Percentiles rank a stretch among this genome's conserved stretches.
Evolutionary conservation across 64 coral and sea anemone species (phyloP).

Genomic region (Exaiptasia diaphana): DNA sequence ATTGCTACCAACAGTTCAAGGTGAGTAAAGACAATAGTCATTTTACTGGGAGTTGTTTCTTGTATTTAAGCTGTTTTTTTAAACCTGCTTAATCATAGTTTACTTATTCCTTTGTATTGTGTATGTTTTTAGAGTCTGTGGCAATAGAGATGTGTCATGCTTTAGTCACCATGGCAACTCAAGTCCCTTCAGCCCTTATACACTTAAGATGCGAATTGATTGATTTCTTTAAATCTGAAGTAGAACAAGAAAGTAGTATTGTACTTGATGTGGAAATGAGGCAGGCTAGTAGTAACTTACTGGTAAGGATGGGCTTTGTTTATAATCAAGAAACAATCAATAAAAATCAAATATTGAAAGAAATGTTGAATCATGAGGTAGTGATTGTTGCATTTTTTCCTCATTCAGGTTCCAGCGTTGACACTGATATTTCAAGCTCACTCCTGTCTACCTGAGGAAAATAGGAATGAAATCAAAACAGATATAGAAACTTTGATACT

Average conservation of each 20-base stretch:
- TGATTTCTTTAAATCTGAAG: neutral
- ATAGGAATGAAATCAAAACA: neutral
- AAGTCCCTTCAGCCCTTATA: constrained; percentile 56
- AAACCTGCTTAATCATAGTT: neutral
- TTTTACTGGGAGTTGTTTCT: no score
- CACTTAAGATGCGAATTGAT: neutral
- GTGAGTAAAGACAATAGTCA: constrained; percentile 21
- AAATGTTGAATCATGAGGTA: no score
- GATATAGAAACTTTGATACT: constrained; percentile 62
- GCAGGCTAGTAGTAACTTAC: neutral
- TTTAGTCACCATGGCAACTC: constrained; percentile 86
- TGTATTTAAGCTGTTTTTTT: neutral
- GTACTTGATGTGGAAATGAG: neutral
- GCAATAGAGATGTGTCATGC: constrained; percentile 72
- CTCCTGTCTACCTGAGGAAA: constrained; percentile 8
- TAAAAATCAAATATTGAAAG: no score
- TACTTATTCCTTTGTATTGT: neutral
- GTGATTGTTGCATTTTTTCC: no score
- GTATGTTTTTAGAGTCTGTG: constrained; percentile 44
- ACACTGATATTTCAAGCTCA: constrained; percentile 91
- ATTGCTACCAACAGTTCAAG: constrained; percentile 57
- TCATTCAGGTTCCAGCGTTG: constrained; percentile 73
- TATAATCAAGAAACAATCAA: no score
- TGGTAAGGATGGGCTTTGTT: neutral
- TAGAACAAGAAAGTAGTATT: neutral